Conservation (phyloP, 2,888 invertebrate species). For the Lymantria monacha region DNA sequence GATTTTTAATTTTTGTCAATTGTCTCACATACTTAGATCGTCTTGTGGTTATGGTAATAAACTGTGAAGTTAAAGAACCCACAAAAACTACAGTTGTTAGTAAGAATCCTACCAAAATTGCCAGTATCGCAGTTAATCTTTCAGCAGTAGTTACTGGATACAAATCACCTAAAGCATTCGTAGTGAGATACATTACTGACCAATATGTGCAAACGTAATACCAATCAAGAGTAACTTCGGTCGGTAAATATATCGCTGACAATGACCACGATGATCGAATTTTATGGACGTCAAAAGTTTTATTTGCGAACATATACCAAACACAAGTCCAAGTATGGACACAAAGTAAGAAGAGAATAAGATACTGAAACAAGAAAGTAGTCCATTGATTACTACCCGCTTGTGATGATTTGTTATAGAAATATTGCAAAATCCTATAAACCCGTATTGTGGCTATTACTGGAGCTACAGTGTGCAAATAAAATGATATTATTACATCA, state of each 20-base stretch:
- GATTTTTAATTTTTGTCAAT: conserved; percentile 67
- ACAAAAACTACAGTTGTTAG: conserved; percentile 76
- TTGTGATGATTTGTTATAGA: conserved; percentile 66
- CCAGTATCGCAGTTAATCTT: conserved; percentile 60
- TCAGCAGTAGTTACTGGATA: conserved; percentile 69
- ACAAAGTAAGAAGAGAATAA: conserved; percentile 65
- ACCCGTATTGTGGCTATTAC: conserved; percentile 62
- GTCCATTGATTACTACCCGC: conserved; percentile 77
- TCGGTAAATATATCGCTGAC: conserved; percentile 59
- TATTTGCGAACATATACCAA: conserved; percentile 70
- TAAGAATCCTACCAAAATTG: conserved; percentile 68
- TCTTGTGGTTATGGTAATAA: conserved; percentile 73
- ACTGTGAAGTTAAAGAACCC: conserved; percentile 75
- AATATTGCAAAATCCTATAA: conserved; percentile 68
- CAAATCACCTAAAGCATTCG: conserved; percentile 71
- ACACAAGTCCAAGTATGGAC: conserved; percentile 75
- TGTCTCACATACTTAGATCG: conserved; percentile 70
- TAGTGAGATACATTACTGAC: conserved; percentile 73
- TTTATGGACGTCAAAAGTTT: conserved; percentile 54
- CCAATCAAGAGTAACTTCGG: conserved; percentile 66
- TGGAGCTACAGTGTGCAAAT: conserved; percentile 62
- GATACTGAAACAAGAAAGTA: conserved; percentile 72
- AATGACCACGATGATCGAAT: conserved; percentile 66
- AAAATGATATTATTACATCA: conserved; percentile 32
- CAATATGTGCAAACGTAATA: conserved; percentile 74